These are phyloP conservation scores for Prolemur simus DNA, from an alignment of 2,113 vertebrate genomes.

Conservation along the genomic window DNA sequence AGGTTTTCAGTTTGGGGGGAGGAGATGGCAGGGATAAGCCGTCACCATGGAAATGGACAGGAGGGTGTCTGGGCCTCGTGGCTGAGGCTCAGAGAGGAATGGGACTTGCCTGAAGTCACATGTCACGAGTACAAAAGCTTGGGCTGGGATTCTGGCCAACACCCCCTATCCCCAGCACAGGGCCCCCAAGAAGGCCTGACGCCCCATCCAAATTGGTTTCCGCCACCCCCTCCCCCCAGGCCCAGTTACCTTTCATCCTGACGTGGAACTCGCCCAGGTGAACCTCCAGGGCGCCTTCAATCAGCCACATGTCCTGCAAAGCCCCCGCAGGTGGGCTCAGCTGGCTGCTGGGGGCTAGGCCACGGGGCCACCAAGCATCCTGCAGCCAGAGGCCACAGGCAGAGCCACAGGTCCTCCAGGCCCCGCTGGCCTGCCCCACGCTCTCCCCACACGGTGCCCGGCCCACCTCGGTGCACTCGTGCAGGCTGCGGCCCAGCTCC, in stretches of 20 bases:
- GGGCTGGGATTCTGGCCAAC: neutral
- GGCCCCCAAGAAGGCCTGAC: neutral
- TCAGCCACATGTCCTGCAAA: slow-evolving; percentile 94
- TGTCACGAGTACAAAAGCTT: neutral
- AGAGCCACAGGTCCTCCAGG: neutral
- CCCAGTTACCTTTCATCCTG: slow-evolving; percentile 94
- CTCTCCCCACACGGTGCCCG: fast-evolving
- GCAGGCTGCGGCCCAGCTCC: slow-evolving; percentile 92
- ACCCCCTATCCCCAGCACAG: neutral
- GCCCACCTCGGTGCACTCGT: slow-evolving; percentile 93
- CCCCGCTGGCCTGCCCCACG: slow-evolving; percentile 72
- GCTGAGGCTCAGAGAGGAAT: neutral
- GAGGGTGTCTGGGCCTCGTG: neutral
- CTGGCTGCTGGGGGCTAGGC: fast-evolving
- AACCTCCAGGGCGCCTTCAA: slow-evolving; percentile 93
- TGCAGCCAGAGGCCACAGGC: neutral
- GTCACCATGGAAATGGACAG: neutral
- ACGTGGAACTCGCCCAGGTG: slow-evolving; percentile 95
- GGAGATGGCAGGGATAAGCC: neutral
- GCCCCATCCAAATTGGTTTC: fast-evolving
- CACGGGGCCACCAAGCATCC: neutral
- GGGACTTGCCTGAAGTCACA: neutral
- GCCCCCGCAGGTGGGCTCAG: neutral
- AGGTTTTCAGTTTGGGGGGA: neutral
- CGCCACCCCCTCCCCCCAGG: fast-evolving